Evolutionary conservation across 2,888 invertebrate species (phyloP), one percentile per base, ranked within the genome.

Genomic region (Eupithecia subumbrata): DNA sequence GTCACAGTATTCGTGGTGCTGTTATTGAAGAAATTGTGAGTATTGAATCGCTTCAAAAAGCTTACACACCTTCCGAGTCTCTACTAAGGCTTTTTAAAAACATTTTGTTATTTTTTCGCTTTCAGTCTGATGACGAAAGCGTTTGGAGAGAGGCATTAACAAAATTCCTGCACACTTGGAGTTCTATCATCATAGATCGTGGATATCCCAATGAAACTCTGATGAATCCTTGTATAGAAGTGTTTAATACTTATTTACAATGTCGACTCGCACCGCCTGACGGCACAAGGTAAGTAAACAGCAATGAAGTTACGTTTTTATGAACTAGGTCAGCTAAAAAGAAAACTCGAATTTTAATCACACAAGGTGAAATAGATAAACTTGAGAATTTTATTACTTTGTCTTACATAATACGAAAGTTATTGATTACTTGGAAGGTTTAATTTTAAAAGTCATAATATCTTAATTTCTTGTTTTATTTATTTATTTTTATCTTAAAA

Each of bases 211-310:
- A 90, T 81, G 93, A 92, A 71, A 88, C 88, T 1, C 82, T 95
- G 77, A 86, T 90, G 86, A 89, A 91, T 84, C 91, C 93, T 1
- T 93, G 94, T 77, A 92, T 95, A 83, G 92, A 96, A 88, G 96
- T 98, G 79, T 98, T 98, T 87, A 97, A 97, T 88, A 96, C 96
- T 4, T 98, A 98, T 87, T 90, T 98, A 68, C 96, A 97, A 84
- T 97, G 96, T 84, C 97, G 98, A 89, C 91, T 98, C 78, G 96
- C 97, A 11, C 96, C 98, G 0, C 98, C 98, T 0, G 97, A 98
- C 87, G 98, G 95, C 7, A 95, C 95, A 74, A 96, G 96, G 93
- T 75, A 72, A 25, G 22, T 18, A 48, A 18, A 48, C 8, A 45
- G 48, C 48, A 48, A 48, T 48, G 18, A 48, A 18, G 48, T 48